Evolutionary conservation across 2,797 vertebrate genomes (phyloP).

Genomic region (Microcaecilia unicolor): DNA sequence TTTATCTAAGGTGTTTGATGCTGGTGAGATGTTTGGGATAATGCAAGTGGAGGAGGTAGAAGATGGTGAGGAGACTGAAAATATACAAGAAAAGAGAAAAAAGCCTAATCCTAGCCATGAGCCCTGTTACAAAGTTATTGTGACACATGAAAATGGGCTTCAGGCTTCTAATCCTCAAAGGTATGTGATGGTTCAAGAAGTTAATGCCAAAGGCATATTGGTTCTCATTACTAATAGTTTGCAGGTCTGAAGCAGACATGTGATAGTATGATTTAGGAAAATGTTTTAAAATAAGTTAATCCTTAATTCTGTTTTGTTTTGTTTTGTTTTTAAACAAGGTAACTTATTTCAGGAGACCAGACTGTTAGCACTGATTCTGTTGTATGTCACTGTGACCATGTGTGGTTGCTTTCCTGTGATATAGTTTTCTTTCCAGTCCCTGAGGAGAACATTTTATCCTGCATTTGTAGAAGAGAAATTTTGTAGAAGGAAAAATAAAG

Average conservation of each 20-base stretch:
- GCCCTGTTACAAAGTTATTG: conserved; percentile 72
- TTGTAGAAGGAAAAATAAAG: too few relatives aligned
- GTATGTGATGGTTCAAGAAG: conserved; percentile 42
- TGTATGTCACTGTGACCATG: too few relatives aligned
- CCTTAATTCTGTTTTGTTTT: too few relatives aligned
- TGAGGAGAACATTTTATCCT: too few relatives aligned
- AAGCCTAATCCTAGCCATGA: conserved; percentile 40
- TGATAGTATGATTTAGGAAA: too few relatives aligned
- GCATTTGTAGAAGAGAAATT: too few relatives aligned
- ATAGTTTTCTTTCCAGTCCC: too few relatives aligned
- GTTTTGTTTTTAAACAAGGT: too few relatives aligned
- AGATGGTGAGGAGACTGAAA: conserved; percentile 35
- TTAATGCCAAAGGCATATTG: background rate
- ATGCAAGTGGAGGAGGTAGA: conserved; percentile 66
- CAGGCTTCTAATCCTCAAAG: conserved; percentile 61
- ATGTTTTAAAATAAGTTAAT: background rate
- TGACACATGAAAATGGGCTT: conserved; percentile 74
- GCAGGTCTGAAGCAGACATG: background rate
- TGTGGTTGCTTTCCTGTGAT: too few relatives aligned
- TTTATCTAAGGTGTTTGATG: conserved; percentile 74
- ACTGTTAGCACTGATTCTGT: too few relatives aligned
- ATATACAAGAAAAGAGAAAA: conserved; percentile 17
- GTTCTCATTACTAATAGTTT: background rate
- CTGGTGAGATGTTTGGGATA: conserved; percentile 85
- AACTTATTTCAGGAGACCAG: background rate